Evolutionary conservation across 2,888 invertebrate species (phyloP), one percentile per base, ranked within the genome.

Genomic region (Lasioglossum villosulum): DNA sequence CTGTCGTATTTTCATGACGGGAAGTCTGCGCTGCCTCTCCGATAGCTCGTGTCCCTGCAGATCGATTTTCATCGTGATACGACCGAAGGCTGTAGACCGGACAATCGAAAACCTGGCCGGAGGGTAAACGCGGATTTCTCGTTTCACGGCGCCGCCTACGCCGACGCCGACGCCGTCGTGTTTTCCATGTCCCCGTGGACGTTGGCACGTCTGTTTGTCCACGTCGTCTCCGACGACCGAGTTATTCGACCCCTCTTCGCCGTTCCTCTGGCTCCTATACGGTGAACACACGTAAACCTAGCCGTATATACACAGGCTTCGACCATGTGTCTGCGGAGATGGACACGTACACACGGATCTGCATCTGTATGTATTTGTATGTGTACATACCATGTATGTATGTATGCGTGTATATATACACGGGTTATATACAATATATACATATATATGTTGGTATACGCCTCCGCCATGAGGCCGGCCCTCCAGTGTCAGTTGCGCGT

Each of bases 151-250:
- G 83, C 83, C 87, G 86, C 83, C 84, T 86, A 82, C 87, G 85
- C 77, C 78, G 90, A 90, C 89, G 89, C 90, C 92, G 34, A 68
- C 66, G 66, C 66, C 66, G 88, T 80, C 90, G 91, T 93, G 92
- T 93, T 93, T 93, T 92, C 93, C 88, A 86, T 91, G 87, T 93
- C 93, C 92, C 94, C 89, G 91, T 88, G 93, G 93, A 93, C 92
- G 88, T 88, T 87, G 90, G 88, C 93, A 93, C 92, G 93, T 94
- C 93, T 95, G 94, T 95, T 95, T 95, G 93, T 94, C 92, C 93
- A 94, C 93, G 94, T 94, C 93, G 91, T 92, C 91, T 93, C 89
- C 89, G 78, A 91, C 92, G 88, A 91, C 88, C 88, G 91, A 92
- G 92, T 92, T 90, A 91, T 91, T 92, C 91, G 86, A 91, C 84